Conservation (phyloP, 2,888 invertebrate species). For the Byasa hedistus region DNA sequence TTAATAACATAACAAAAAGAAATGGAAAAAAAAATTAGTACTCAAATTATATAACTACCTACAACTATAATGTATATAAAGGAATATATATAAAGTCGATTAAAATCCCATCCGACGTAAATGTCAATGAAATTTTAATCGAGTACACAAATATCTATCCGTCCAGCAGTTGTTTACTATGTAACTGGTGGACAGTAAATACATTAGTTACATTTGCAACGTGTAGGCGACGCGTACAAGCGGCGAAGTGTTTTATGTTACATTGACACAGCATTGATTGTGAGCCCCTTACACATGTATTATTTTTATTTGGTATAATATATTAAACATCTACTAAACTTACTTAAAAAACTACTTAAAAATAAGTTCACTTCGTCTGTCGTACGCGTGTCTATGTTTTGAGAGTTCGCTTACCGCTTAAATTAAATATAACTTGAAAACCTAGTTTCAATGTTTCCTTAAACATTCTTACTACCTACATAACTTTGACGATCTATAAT, state of each 20-base stretch:
- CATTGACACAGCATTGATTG: not conserved
- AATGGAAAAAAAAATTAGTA: not conserved
- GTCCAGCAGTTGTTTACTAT: not conserved
- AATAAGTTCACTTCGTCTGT: not conserved
- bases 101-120: too few relatives aligned
- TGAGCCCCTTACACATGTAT: not conserved
- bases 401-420: not conserved
- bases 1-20: not conserved
- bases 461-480: not conserved
- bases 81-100: too few relatives aligned
- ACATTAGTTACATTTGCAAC: not conserved
- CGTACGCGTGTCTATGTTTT: not conserved
- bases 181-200: not conserved
- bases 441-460: not conserved
- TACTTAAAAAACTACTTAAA: not conserved
- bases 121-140: not conserved
- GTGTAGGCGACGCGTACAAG: not conserved
- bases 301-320: not conserved
- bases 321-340: slow-evolving; percentile 1
- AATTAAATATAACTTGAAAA: not conserved
- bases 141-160: not conserved
- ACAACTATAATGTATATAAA: not conserved
- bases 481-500: not conserved
- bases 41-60: not conserved
- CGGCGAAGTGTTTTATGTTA: not conserved